Evolutionary conservation across 1,140 invertebrate genomes (phyloP), one percentile per base, ranked within the genome.

Genomic region (Zaprionus lachaisei): DNA sequence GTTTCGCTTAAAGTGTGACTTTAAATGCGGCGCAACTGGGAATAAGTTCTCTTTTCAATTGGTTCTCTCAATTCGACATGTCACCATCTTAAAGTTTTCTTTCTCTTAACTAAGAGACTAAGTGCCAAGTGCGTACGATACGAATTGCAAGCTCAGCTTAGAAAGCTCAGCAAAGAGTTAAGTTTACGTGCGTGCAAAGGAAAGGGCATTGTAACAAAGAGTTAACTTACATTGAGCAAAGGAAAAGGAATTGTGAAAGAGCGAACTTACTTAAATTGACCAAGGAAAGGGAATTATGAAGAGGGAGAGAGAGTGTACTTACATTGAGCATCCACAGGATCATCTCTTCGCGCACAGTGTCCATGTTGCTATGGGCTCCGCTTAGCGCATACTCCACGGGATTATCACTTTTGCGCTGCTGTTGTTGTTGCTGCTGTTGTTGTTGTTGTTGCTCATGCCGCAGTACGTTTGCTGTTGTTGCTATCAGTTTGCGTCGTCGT

Each of bases 241-340:
- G 9, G 31, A 34, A 34, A 34, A 11, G 31, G 9, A 11, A 34
- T 11, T 11, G 9, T 34, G 9, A 34, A 34, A 11, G 9, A 34
- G 31, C 7, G 6, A 31, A 31, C 7, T 31, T 31, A 31, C 28
- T 31, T 31, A 7, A 9, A 28, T 5, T 7, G 28, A 31, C 7
- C 28, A 31, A 28, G 17, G 49, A 51, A 17, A 44, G 5, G 5
- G 41, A 44, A 28, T 28, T 31, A 7, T 31, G 28, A 31, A 11
- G 4, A 12, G 20, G 14, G 2, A 12, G 20, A 22, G 11, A 22
- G 47, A 14, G n/a, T 31, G n/a, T 73, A 89, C 84, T 87, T 84
- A 87, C 84, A 80, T 87, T 90, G 37, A 87, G 76, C 81, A 76
- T 90, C 84, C 84, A 87, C 47, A 87, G 64, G 68, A 68, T 72